Evolutionary conservation across 2,888 invertebrate genomes (phyloP).

Genomic region (Cryptus viduatorius): DNA sequence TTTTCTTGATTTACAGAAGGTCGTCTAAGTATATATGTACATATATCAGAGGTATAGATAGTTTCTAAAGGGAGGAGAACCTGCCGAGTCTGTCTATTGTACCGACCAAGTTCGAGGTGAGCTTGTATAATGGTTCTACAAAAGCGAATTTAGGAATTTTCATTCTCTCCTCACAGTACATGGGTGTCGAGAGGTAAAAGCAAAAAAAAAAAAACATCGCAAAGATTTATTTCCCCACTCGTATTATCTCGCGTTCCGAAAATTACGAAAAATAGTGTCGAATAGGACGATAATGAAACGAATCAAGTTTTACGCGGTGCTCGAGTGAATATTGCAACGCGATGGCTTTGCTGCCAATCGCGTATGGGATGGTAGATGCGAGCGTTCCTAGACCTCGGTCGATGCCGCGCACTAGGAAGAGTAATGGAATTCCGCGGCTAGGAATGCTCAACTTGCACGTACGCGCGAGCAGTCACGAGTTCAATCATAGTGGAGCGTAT

Average conservation of each 20-base stretch:
- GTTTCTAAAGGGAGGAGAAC: slow-evolving; percentile 55
- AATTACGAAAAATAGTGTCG: slow-evolving; percentile 17
- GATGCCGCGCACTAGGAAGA: slow-evolving; percentile 49
- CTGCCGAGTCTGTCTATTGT: slow-evolving; percentile 61
- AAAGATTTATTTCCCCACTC: slow-evolving; percentile 18
- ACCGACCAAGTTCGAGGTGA: slow-evolving; percentile 54
- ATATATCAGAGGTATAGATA: slow-evolving; percentile 19
- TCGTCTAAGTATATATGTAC: slow-evolving; percentile 37
- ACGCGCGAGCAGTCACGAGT: slow-evolving; percentile 10
- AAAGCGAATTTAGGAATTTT: slow-evolving; percentile 59
- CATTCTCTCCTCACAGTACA: slow-evolving; percentile 41
- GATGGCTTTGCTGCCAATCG: background rate
- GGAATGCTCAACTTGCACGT: slow-evolving; percentile 52
- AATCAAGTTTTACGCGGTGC: slow-evolving; percentile 14
- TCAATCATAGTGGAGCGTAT: slow-evolving; percentile 3
- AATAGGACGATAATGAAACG: slow-evolving; percentile 13
- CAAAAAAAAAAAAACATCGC: slow-evolving; percentile 1
- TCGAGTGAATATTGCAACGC: slow-evolving; percentile 10
- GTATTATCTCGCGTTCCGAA: slow-evolving; percentile 1
- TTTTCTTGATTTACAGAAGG: slow-evolving; percentile 67
- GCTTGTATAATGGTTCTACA: slow-evolving; percentile 65
- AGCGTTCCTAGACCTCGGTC: background rate
- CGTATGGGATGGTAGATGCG: slow-evolving; percentile 1
- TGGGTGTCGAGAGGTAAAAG: slow-evolving; percentile 21
- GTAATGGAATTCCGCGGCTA: slow-evolving; percentile 56